Evolutionary conservation across 2,888 invertebrate species (phyloP).

Genomic region (Catocala nupta): DNA sequence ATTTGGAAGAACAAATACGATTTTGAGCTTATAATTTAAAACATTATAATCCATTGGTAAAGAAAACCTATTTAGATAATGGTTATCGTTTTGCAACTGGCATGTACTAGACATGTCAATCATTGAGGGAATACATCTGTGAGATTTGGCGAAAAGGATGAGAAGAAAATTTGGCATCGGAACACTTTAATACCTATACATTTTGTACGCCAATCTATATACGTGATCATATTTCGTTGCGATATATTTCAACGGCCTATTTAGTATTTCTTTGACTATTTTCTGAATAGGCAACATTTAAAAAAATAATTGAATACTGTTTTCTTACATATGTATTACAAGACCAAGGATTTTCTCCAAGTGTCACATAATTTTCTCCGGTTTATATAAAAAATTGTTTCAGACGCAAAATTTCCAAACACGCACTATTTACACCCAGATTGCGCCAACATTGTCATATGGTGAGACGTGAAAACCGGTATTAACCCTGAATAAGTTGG

Average conservation of each 20-base stretch:
- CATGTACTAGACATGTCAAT: background rate
- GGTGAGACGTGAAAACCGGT: conserved; percentile 17
- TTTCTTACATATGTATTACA: conserved; percentile 16
- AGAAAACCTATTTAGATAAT: background rate
- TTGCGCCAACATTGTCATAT: background rate
- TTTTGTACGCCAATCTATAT: too few species aligned
- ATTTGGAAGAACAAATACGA: conserved; percentile 2
- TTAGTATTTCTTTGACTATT: too few species aligned
- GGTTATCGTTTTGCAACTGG: background rate
- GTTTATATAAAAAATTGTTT: conserved; percentile 16
- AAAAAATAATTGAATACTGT: background rate
- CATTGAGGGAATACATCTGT: background rate
- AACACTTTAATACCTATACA: background rate
- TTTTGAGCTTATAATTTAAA: background rate
- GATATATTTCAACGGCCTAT: too few species aligned
- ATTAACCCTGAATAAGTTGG: conserved; percentile 41
- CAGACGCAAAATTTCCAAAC: conserved; percentile 16
- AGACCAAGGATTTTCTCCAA: conserved; percentile 6
- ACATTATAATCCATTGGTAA: background rate
- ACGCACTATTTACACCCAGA: conserved; percentile 12
- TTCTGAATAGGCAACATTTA: background rate
- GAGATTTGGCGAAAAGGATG: conserved; percentile 16
- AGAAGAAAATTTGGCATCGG: background rate
- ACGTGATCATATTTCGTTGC: too few species aligned
- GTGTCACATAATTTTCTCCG: conserved; percentile 2